A percentile compares a stretch with the other conserved stretches of the same genome.
phyloP scores from a whole-genome alignment of 1,140 invertebrate species.

The Heliconius nattereri region DNA sequence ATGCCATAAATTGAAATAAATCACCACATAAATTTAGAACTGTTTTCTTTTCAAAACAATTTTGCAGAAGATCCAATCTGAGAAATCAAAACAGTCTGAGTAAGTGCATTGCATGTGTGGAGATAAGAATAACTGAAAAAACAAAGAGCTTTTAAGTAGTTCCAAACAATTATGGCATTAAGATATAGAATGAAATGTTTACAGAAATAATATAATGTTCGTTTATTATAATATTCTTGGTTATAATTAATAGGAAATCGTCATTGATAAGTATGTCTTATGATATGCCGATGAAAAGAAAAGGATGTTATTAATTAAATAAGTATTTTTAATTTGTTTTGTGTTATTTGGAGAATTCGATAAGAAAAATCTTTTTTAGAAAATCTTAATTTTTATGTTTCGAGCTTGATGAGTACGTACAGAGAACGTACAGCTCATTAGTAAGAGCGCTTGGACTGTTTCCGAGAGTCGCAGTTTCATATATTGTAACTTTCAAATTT shows the following conservation, averaged over 20 bases:
- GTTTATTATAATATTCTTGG: background rate
- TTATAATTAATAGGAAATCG: background rate
- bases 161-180: slow-evolving; percentile 40
- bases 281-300: background rate
- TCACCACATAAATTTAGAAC: slow-evolving; percentile 31
- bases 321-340: no score
- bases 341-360: no score
- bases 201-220: background rate
- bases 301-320: background rate
- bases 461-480: no score
- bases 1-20: slow-evolving; percentile 37
- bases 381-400: no score
- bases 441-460: no score
- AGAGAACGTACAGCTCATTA: no score
- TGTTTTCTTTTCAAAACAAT: slow-evolving; percentile 47
- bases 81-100: slow-evolving; percentile 51
- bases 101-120: slow-evolving; percentile 48
- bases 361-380: no score
- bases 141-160: slow-evolving; percentile 45
- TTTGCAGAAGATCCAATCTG: slow-evolving; percentile 46
- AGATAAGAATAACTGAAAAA: slow-evolving; percentile 56
- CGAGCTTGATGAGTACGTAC: no score
- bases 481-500: no score
- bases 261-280: background rate
- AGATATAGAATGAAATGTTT: slow-evolving; percentile 3